Evolutionary conservation across 2,113 vertebrate genomes (phyloP).

Genomic region (Microcebus murinus): DNA sequence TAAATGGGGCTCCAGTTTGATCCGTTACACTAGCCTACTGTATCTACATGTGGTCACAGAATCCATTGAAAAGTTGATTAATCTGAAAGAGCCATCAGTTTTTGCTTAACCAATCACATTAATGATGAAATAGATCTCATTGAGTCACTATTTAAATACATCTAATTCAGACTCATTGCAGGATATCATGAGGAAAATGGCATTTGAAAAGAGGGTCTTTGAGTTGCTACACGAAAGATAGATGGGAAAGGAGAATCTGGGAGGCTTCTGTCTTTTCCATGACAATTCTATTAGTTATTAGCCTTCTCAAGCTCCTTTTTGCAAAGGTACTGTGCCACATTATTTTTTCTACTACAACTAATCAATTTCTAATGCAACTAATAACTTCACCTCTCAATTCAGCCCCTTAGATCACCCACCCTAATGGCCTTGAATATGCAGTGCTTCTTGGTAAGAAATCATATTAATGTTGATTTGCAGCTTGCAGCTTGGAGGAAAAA

Average conservation of each 20-base stretch:
- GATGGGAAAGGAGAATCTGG: not conserved
- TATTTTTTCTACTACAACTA: constrained; percentile 31
- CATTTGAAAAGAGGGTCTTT: constrained; percentile 6
- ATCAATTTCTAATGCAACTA: constrained; percentile 69
- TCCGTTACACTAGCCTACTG: constrained; percentile 26
- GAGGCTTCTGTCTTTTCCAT: not conserved
- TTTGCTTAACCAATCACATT: constrained; percentile 47
- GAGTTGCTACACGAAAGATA: not conserved
- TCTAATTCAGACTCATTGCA: constrained; percentile 16
- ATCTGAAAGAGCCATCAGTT: constrained; percentile 42
- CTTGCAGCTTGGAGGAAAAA: constrained; percentile 40
- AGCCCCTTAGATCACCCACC: not conserved
- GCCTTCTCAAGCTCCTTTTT: not conserved
- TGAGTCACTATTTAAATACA: constrained; percentile 46
- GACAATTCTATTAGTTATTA: not conserved
- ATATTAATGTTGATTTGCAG: constrained; percentile 53
- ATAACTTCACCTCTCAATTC: constrained; percentile 56
- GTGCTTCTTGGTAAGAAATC: constrained; percentile 24
- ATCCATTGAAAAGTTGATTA: constrained; percentile 52
- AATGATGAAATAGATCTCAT: constrained; percentile 46
- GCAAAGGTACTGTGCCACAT: not conserved
- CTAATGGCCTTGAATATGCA: constrained; percentile 34
- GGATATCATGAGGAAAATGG: not conserved
- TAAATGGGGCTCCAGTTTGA: constrained; percentile 33
- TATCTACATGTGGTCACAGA: constrained; percentile 47